Percentiles rank a stretch among this genome's conserved stretches.
Conservation (phyloP, 2,888 invertebrate species). For the Orthonychiurus folsomi region DNA sequence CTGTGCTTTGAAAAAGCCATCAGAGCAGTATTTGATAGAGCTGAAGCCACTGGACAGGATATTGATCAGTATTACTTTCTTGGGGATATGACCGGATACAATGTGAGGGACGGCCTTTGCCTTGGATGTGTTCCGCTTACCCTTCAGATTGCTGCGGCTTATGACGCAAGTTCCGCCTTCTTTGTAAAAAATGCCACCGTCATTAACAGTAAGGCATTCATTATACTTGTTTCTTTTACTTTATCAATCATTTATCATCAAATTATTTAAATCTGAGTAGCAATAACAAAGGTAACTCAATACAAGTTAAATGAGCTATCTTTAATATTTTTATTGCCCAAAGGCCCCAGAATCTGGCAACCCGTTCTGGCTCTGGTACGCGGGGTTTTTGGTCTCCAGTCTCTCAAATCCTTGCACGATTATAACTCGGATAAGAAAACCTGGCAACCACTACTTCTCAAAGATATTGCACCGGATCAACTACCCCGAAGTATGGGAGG, state of each 20-base stretch:
- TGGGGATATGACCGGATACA: neutral
- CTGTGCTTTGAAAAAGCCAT: neutral
- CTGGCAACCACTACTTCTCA: neutral
- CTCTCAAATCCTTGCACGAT: neutral
- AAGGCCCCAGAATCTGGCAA: neutral
- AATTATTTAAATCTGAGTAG: no score
- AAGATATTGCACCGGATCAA: slow-evolving; percentile 2
- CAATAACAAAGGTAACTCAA: neutral
- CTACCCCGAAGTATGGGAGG: neutral
- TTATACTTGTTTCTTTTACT: neutral
- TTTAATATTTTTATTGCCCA: no score
- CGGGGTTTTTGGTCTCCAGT: neutral
- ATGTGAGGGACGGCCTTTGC: neutral
- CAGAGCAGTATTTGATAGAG: neutral
- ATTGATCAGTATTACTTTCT: neutral
- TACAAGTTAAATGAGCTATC: neutral
- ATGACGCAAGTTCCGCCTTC: no score
- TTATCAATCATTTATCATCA: neutral
- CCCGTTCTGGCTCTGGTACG: neutral
- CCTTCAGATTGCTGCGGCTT: neutral
- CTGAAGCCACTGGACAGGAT: neutral
- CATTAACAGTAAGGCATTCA: no score
- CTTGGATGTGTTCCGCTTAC: neutral
- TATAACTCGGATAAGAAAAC: neutral
- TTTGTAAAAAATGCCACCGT: neutral